Base-by-base conservation (phyloP, 2,113 vertebrate genomes). In the Stegastes partitus region DNA sequence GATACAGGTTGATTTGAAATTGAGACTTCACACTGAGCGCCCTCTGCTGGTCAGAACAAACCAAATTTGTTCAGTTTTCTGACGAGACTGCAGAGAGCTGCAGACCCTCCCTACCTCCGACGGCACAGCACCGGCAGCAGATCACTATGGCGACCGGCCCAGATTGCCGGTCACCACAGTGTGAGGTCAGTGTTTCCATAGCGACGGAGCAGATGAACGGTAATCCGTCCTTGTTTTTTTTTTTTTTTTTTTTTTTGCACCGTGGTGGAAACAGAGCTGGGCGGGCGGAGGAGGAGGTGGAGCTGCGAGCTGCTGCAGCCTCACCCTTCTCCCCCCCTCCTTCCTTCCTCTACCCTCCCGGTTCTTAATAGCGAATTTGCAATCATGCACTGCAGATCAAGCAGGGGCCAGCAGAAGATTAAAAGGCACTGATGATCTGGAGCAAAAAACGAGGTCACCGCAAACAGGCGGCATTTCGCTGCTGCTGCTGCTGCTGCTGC, bases 151-250 rank as follows among this genome's bases (percentile, higher is more conserved):
- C 77, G 83, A 93, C 92, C 74, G 31, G 80, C 82, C 86, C 90
- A 88, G 75, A 90, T 83, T 83, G 75, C 81, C 68, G 81, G 85
- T 86, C 88, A 91, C 83, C 88, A 83, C 75, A 68, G 86, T 84
- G 87, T 93, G 93, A 94, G 88, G 92, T 95, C 92, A 94, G 85
- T 87, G 93, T 95, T 92, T 87, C 94, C 92, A 94, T 93, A 87
- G 92, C 62, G 75, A 95, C 28, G 39, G 77, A 91, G 85, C 93
- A 92, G 90, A 92, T 92, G 89, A 94, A 73, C 71, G 65, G 78
- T 93, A 93, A 93, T 93, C 93, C 82, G 79, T 87, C 88, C 88
- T 93, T 91, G 92, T 93, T 92, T 42, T 42, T 42, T 42, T 14
- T 34, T 34, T 34, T 34, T 34, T n/a, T n/a, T n/a, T 39, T 42